These are phyloP conservation scores for Mallateleia sp. DNA, from an alignment of 2,888 invertebrate species.

Conservation along the genomic window DNA sequence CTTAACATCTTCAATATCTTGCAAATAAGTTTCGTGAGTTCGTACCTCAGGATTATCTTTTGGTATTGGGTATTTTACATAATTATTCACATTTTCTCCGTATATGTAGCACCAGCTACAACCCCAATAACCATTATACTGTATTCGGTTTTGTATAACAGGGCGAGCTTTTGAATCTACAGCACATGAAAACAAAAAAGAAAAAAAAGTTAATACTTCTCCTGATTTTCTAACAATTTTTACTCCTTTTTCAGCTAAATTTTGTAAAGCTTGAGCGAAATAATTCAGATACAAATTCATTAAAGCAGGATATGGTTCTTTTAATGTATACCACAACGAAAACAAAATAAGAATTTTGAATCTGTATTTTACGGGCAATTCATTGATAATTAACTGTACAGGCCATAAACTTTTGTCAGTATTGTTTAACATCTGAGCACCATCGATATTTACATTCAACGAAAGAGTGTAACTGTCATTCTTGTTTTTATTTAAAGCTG, in stretches of 20 bases:
- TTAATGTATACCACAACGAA: slow-evolving; percentile 16
- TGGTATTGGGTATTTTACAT: slow-evolving; percentile 1
- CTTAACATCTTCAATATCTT: slow-evolving; percentile 2
- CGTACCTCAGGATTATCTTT: not conserved
- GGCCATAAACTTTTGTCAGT: slow-evolving; percentile 17
- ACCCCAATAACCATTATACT: slow-evolving; percentile 12
- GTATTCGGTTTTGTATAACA: slow-evolving; percentile 22
- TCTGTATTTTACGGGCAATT: slow-evolving; percentile 13
- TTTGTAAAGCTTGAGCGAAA: slow-evolving; percentile 5
- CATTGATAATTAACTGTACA: slow-evolving; percentile 13
- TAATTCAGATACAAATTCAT: slow-evolving; percentile 33
- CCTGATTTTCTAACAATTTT: not conserved
- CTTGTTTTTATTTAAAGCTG: not conserved
- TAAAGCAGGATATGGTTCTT: slow-evolving; percentile 1
- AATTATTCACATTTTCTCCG: slow-evolving; percentile 1
- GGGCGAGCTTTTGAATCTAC: slow-evolving; percentile 32
- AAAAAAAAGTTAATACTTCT: not conserved
- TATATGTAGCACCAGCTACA: slow-evolving; percentile 31
- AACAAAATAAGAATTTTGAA: not conserved
- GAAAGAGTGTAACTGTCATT: not conserved
- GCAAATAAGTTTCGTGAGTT: slow-evolving; percentile 3
- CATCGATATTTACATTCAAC: slow-evolving; percentile 21
- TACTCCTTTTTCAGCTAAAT: slow-evolving; percentile 4
- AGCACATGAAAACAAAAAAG: slow-evolving; percentile 8
- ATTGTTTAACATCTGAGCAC: slow-evolving; percentile 1